Conservation (phyloP, 2,888 invertebrate genomes). For the Muscina levida region DNA sequence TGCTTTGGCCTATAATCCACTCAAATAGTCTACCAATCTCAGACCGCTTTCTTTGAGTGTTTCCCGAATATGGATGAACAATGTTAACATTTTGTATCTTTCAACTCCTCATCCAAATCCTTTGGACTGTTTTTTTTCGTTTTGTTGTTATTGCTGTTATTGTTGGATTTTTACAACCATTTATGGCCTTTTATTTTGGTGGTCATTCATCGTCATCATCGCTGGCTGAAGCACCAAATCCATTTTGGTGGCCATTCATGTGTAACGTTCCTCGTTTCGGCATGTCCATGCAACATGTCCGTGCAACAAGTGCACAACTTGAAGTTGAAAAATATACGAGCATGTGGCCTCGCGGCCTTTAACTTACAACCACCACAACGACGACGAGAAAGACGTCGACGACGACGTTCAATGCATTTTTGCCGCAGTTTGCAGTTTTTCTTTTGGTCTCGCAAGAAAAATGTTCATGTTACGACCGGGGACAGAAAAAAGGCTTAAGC, state of each 20-base stretch:
- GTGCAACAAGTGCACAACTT: constrained; percentile 36
- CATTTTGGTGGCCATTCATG: not conserved
- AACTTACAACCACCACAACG: constrained; percentile 34
- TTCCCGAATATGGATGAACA: not conserved
- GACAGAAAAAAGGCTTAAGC: constrained; percentile 16
- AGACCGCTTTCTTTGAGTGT: not conserved
- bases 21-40: no score
- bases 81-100: constrained; percentile 11
- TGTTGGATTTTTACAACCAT: constrained; percentile 14
- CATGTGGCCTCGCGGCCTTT: constrained; percentile 57
- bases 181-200: not conserved
- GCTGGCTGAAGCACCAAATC: not conserved
- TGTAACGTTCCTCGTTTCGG: not conserved
- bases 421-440: not conserved
- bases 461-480: constrained; percentile 42
- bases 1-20: no score
- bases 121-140: no score
- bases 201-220: constrained; percentile 42
- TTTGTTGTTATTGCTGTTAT: no score
- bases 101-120: constrained; percentile 8
- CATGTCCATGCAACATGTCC: constrained; percentile 4
- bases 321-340: constrained; percentile 22
- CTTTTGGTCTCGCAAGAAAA: constrained; percentile 29
- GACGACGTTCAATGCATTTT: constrained; percentile 45
- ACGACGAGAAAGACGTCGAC: not conserved